Conservation (phyloP, 2,888 invertebrate genomes). For the Calameuta pallipes region DNA sequence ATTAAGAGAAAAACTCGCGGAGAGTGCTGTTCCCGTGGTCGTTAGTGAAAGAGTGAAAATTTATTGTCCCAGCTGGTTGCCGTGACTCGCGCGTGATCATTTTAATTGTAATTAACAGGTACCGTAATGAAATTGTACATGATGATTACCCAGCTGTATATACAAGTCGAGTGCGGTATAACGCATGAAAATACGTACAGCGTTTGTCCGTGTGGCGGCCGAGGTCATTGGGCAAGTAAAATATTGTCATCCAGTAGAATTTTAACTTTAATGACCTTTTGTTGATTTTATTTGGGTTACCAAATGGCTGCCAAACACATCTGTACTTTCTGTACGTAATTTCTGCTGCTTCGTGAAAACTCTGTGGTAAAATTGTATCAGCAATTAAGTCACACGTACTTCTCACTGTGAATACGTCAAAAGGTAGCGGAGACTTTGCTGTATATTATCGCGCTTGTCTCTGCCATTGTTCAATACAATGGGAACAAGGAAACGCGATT, state of each 20-base stretch:
- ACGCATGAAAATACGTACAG: not conserved
- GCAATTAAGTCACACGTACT: not conserved
- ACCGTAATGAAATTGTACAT: not conserved
- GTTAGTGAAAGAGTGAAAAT: not conserved
- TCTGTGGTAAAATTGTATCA: not conserved
- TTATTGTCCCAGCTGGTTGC: not conserved
- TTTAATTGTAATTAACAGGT: not conserved
- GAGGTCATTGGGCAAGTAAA: not conserved
- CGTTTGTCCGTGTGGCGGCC: not conserved
- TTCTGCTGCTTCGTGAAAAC: not conserved
- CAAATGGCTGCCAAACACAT: not conserved
- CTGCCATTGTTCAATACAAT: not conserved
- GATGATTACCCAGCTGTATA: not conserved
- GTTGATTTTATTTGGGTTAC: not conserved
- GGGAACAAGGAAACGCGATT: not conserved
- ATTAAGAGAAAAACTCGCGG: not conserved
- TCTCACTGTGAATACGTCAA: not conserved
- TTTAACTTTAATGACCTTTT: not conserved
- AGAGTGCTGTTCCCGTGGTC: not conserved
- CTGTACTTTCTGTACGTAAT: not conserved
- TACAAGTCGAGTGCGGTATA: not conserved
- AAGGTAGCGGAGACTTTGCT: not conserved
- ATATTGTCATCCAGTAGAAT: not conserved
- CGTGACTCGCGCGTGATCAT: not conserved
- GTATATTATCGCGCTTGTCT: not conserved